Percentiles rank a stretch among this genome's conserved stretches.
These are phyloP conservation scores for Hozukius guyotensis DNA, from an alignment of 2,797 vertebrate species.

Conservation along the genomic window DNA sequence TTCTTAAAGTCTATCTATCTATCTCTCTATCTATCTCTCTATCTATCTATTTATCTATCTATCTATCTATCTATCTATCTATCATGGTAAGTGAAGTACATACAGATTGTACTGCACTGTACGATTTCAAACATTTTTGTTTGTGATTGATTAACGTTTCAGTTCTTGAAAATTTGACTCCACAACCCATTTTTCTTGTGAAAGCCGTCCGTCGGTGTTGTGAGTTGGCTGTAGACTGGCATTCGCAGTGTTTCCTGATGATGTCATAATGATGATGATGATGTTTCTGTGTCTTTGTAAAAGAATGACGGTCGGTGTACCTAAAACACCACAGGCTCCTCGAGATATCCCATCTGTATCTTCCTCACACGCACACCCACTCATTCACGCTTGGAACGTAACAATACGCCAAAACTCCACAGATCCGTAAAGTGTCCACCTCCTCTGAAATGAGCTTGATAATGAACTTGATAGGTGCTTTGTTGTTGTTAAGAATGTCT, in stretches of 20 bases:
- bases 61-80: conserved; percentile 87
- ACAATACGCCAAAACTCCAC: conserved; percentile 48
- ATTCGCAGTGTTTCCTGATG: conserved; percentile 71
- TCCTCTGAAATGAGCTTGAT: conserved; percentile 56
- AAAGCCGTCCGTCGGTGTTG: conserved; percentile 78
- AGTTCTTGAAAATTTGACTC: conserved; percentile 67
- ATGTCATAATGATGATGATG: conserved; percentile 67
- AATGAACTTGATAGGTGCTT: conserved; percentile 65
- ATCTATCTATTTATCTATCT: conserved; percentile 88
- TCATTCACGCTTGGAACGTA: conserved; percentile 63
- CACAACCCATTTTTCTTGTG: conserved; percentile 71
- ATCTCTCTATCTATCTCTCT: conserved; percentile 56
- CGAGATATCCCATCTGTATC: conserved; percentile 61
- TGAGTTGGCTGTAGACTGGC: conserved; percentile 72
- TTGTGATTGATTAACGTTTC: conserved; percentile 59
- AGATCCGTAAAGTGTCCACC: conserved; percentile 48
- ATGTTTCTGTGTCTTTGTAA: conserved; percentile 75
- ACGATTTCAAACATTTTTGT: conserved; percentile 63
- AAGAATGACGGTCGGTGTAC: conserved; percentile 69
- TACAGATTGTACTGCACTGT: conserved; percentile 58
- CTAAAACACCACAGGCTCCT: conserved; percentile 53
- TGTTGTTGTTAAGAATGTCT: conserved; percentile 72
- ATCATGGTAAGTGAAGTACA: conserved; percentile 51
- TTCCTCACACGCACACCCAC: conserved; percentile 58
- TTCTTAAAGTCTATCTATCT: conserved; percentile 37